A percentile compares a stretch with the other conserved stretches of the same genome.
Evolutionary conservation across 2,113 vertebrate species (phyloP).

Genomic region (Chloebia gouldiae): DNA sequence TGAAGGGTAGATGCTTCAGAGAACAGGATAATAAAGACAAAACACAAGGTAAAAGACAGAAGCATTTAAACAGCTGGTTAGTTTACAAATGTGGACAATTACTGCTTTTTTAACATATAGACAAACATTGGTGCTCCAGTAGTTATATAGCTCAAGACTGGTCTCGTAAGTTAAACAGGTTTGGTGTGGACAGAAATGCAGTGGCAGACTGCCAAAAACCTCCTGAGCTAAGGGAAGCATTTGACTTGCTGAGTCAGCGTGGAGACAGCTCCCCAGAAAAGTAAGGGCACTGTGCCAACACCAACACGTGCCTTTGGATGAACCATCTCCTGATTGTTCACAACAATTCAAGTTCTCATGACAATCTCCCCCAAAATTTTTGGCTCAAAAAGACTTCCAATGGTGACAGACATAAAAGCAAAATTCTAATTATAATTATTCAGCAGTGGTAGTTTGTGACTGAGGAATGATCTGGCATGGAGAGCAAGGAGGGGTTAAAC

Average conservation of each 20-base stretch:
- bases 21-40: not conserved
- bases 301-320: not conserved
- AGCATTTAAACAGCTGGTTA: not conserved
- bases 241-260: slow-evolving; percentile 7
- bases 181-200: not conserved
- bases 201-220: not conserved
- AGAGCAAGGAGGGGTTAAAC: not conserved
- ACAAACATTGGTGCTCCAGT: not conserved
- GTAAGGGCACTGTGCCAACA: not conserved
- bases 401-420: not conserved
- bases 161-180: not conserved
- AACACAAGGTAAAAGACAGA: not conserved
- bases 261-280: not conserved
- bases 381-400: not conserved
- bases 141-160: not conserved
- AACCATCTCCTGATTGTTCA: not conserved
- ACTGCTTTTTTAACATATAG: not conserved
- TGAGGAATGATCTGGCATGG: not conserved
- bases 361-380: not conserved
- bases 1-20: not conserved
- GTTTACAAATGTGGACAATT: not conserved
- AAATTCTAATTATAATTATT: not conserved
- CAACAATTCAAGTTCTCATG: not conserved
- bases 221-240: not conserved
- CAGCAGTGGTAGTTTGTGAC: not conserved